phyloP scores from a whole-genome alignment of 2,113 vertebrate species.

The Dinomys branickii region DNA sequence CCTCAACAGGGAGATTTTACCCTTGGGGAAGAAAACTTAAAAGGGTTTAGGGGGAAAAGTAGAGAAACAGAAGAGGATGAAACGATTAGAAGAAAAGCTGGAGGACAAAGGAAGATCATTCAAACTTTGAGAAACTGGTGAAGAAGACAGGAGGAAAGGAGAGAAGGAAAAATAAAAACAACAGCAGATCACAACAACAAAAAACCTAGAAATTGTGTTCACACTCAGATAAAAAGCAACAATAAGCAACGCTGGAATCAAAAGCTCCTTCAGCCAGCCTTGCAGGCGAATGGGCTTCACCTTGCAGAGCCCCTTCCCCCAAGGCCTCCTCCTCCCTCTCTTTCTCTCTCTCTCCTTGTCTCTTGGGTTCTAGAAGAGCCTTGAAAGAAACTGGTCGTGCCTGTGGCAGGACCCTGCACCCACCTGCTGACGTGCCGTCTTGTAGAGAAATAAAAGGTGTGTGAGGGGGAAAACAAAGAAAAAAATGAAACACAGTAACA shows the following conservation, averaged over 20 bases:
- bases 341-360: accelerated
- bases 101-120: too few relatives aligned
- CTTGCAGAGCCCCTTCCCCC: neutral
- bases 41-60: too few relatives aligned
- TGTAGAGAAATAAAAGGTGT: conserved; percentile 72
- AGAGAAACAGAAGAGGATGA: too few relatives aligned
- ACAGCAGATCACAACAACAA: too few relatives aligned
- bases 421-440: neutral
- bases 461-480: too few relatives aligned
- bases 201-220: neutral
- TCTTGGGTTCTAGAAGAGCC: neutral
- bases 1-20: neutral
- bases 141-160: too few relatives aligned
- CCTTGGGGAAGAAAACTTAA: neutral
- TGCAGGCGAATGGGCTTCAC: neutral
- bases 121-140: too few relatives aligned
- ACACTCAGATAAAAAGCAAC: neutral
- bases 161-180: too few relatives aligned
- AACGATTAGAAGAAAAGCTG: too few relatives aligned
- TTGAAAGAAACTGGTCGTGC: neutral
- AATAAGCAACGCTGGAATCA: neutral
- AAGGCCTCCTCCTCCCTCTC: accelerated
- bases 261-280: neutral
- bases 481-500: neutral
- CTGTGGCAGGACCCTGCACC: neutral